Percentiles rank a stretch among this genome's conserved stretches.
Evolutionary conservation across 2,113 vertebrate genomes (phyloP).

Genomic region (Alces alces): DNA sequence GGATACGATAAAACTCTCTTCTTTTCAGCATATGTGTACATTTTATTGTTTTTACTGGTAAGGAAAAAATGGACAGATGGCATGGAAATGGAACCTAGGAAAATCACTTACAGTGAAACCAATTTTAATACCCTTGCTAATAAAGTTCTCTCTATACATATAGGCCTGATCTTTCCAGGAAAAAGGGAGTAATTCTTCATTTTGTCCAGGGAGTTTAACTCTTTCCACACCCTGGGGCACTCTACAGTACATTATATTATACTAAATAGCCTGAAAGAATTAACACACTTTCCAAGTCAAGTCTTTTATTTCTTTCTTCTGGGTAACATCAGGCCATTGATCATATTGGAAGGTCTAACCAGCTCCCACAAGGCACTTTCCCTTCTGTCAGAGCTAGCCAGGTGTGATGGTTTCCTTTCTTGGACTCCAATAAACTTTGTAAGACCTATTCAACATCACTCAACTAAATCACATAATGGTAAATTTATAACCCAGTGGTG

Average conservation of each 20-base stretch:
- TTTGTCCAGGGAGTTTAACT: slow-evolving; percentile 69
- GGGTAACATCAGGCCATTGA: slow-evolving; percentile 67
- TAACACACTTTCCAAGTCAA: slow-evolving; percentile 72
- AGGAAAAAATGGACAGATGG: slow-evolving; percentile 51
- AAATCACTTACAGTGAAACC: slow-evolving; percentile 67
- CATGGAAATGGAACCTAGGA: slow-evolving; percentile 54
- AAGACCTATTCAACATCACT: slow-evolving; percentile 57
- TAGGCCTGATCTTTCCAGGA: slow-evolving; percentile 60
- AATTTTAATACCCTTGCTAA: slow-evolving; percentile 64
- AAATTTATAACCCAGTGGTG: slow-evolving; percentile 51
- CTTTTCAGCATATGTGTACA: slow-evolving; percentile 32
- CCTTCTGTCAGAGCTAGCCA: slow-evolving; percentile 54
- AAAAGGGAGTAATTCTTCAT: slow-evolving; percentile 62
- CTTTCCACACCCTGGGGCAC: slow-evolving; percentile 63
- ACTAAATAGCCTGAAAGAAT: slow-evolving; percentile 67
- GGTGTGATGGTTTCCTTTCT: slow-evolving; percentile 65
- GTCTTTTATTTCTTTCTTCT: slow-evolving; percentile 67
- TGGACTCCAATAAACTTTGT: slow-evolving; percentile 66
- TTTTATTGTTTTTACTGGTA: slow-evolving; percentile 60
- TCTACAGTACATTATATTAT: slow-evolving; percentile 61
- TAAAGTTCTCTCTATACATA: slow-evolving; percentile 62
- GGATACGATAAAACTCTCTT: slow-evolving; percentile 31
- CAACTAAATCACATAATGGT: slow-evolving; percentile 53
- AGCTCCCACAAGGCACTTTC: slow-evolving; percentile 59
- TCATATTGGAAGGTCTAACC: slow-evolving; percentile 61